Evolutionary conservation across 37 sponge, comb jelly and placozoan species (phyloP).

Genomic region (Dysidea cf. avara): DNA sequence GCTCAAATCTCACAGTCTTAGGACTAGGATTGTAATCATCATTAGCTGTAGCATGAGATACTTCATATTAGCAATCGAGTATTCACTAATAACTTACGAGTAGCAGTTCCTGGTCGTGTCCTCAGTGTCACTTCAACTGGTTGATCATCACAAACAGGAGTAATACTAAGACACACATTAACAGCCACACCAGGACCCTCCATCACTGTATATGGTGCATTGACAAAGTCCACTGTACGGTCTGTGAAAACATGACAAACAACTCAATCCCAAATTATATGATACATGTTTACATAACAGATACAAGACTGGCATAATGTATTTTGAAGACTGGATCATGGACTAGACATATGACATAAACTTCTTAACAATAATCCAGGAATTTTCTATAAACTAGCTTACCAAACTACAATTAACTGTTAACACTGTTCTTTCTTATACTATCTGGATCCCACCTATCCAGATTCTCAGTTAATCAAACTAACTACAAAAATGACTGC

Average conservation of each 20-base stretch:
- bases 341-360: no score
- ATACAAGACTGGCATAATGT: no score
- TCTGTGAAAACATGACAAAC: not conserved
- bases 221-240: not conserved
- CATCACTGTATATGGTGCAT: constrained; percentile 2
- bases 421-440: no score
- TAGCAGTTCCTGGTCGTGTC: constrained; percentile 1
- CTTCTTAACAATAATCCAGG: no score
- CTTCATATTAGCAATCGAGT: not conserved
- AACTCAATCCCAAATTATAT: not conserved
- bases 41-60: not conserved
- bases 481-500: no score
- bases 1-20: not conserved
- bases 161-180: constrained; percentile 3
- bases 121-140: not conserved
- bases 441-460: no score
- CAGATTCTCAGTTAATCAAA: no score
- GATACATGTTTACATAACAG: no score
- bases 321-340: no score
- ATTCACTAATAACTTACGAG: constrained; percentile 5
- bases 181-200: constrained; percentile 11
- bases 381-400: no score
- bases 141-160: constrained; percentile 1
- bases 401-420: no score
- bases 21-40: not conserved